These are phyloP conservation scores for Fragum whitleyi DNA, from an alignment of 2,888 invertebrate species.

Conservation along the genomic window DNA sequence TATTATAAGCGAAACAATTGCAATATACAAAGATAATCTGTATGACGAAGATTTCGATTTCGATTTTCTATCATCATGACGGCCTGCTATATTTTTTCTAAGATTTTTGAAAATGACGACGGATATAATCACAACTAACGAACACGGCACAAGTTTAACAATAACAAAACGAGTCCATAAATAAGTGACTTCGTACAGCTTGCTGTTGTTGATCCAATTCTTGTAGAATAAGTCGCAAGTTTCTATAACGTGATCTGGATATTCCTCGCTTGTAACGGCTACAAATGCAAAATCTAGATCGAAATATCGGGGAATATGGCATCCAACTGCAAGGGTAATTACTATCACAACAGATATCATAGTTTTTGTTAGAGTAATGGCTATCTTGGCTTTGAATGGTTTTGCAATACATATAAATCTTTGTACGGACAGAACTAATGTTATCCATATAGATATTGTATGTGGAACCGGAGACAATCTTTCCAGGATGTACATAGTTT, in stretches of 20 bases:
- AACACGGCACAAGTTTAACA: constrained; percentile 3
- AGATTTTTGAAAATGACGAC: background rate
- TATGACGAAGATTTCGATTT: background rate
- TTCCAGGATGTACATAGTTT: background rate
- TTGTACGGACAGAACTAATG: background rate
- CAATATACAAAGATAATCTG: constrained; percentile 1
- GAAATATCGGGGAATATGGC: background rate
- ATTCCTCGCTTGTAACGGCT: background rate
- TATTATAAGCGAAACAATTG: background rate
- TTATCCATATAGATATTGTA: background rate
- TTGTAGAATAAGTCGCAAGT: background rate
- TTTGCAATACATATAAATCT: background rate
- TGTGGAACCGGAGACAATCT: constrained; percentile 2
- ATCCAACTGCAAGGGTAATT: background rate
- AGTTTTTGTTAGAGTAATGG: background rate
- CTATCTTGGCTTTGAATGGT: background rate
- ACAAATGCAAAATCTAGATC: background rate
- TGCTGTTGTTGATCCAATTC: background rate
- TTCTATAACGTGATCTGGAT: background rate
- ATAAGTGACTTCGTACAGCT: background rate
- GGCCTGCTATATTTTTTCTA: background rate
- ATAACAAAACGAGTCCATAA: constrained; percentile 10
- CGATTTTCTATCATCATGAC: background rate
- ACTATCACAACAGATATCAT: background rate
- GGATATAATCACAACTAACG: background rate